Evolutionary conservation across 2,888 invertebrate species (phyloP).

Genomic region (Pomacea canaliculata): DNA sequence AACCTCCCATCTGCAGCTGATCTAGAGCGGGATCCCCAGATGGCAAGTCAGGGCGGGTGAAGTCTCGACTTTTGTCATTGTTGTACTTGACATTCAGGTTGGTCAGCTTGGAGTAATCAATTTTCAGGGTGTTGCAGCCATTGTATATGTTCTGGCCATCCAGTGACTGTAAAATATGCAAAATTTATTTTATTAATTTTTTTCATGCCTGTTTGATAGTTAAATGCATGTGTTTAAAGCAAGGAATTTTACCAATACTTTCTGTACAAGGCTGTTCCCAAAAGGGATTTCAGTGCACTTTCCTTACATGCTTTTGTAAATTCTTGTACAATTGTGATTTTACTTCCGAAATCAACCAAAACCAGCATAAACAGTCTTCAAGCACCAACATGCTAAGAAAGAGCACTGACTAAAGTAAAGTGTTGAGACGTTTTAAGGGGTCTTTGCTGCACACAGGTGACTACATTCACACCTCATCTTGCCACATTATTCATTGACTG

Average conservation of each 20-base stretch:
- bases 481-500: no score
- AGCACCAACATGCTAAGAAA: no score
- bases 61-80: conserved; percentile 99
- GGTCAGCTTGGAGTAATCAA: conserved; percentile 98
- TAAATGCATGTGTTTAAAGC: background rate
- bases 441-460: no score
- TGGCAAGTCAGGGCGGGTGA: conserved; percentile 97
- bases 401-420: no score
- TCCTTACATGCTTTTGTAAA: no score
- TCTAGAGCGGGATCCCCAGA: conserved; percentile 80
- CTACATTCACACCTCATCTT: no score
- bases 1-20: conserved; percentile 36
- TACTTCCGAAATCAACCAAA: no score
- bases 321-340: no score
- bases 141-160: conserved; percentile 99
- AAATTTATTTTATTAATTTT: background rate
- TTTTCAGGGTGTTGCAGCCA: conserved; percentile 98
- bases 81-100: conserved; percentile 99
- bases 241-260: background rate
- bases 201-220: background rate
- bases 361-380: no score
- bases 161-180: conserved; percentile 77
- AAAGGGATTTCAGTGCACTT: no score
- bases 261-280: background rate
- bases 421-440: no score